Base-by-base conservation (phyloP, 1,140 invertebrate genomes). In the Drosophila baimaii region DNA sequence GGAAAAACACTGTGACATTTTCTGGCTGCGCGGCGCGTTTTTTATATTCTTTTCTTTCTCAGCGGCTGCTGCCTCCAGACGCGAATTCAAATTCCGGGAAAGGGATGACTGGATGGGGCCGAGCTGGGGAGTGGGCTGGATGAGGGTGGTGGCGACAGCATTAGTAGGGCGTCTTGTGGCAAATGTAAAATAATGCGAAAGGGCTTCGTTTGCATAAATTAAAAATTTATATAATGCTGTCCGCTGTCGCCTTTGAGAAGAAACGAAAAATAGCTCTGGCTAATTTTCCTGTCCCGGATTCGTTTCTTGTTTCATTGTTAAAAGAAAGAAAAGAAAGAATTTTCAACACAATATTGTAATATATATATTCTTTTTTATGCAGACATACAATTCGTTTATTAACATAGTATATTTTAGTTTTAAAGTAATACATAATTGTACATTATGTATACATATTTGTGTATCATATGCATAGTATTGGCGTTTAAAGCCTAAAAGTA, bases 121-220 rank as follows among this genome's bases (percentile, higher is more conserved):
- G 35, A 17, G 39, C 19, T 65, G 9, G 21, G 33, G 29, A 25
- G 21, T 31, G 31, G 37, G 51, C 23, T 31, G 41, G 12, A 13
- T 37, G 37, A 46, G 52, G 47, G 39, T 39, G 41, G 64, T 77
- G 82, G 82, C 83, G 79, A 88, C 66, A 79, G 79, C 84, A 88
- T 89, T 89, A 79, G 83, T 88, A 72, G 79, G 83, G 83, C 83
- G 84, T 86, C 84, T 79, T 70, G 84, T 77, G 83, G 83, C 83
- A 89, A 89, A 89, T 89, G 84, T 89, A 89, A 89, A 89, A 90
- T 90, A 90, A 90, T 90, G 86, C 88, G 86, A 90, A 90, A 90
- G 82, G 88, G 86, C 86, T 90, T 90, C 88, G 88, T 83, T 86
- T 90, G 88, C 86, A 90, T 90, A 90, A 86, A 90, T 90, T 90